Base-by-base conservation (phyloP, 2,888 invertebrate genomes). In the Agrotis ipsilon region DNA sequence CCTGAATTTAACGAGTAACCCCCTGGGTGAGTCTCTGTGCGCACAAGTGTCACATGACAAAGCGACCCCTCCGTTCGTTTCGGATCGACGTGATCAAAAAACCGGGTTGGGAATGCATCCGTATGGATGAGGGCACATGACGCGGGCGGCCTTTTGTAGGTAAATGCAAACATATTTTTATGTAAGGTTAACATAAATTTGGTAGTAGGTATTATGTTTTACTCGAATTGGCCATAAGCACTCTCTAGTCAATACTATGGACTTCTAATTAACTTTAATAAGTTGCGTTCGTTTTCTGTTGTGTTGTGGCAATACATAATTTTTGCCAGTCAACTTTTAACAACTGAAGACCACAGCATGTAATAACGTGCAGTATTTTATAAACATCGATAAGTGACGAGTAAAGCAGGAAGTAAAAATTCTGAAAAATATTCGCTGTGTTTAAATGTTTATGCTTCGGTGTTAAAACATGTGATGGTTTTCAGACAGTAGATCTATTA, bases 11-110 rank as follows among this genome's bases (percentile, higher is more conserved):
- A 93, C 92, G 92, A 93, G 91, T 90, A 92, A 90, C 93, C 93
- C 94, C 92, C 92, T 88, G 91, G 91, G 92, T 87, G 89, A 91
- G 92, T 88, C 89, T 89, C 89, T 88, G 88, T 89, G 91, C 92
- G 93, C 93, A 94, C 95, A 94, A 95, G 95, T 96, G 95, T 95
- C 94, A 92, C 91, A 94, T 94, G 92, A 95, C 94, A 95, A 93
- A 92, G 92, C 93, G 92, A 94, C 94, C 95, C 94, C 92, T 93
- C 90, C 87, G 88, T 88, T 90, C 88, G 89, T 90, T 92, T 90
- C 90, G 92, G 92, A 92, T 92, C 92, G 91, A 92, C 89, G 91
- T 90, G 90, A 92, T 94, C 88, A 93, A 95, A 95, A 90, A 94
- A 94, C 92, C 91, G 90, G 92, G 91, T 91, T 89, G 92, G 92